Evolutionary conservation across 2,797 vertebrate species (phyloP).

Genomic region (Ctenopoma kingsleyae): DNA sequence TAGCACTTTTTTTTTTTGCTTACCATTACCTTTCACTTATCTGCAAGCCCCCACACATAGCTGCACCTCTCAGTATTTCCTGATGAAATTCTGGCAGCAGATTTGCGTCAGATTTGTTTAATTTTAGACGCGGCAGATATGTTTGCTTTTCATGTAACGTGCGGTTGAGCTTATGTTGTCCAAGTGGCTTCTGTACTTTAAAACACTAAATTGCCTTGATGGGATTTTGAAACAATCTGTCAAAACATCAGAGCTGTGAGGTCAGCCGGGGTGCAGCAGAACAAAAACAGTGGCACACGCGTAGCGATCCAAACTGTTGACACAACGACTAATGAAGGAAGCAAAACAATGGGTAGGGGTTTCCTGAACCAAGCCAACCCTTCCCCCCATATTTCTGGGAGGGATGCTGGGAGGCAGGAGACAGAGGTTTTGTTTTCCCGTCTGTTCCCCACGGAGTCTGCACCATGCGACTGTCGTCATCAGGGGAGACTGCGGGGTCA

Average conservation of each 20-base stretch:
- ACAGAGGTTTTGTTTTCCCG: slow-evolving; percentile 80
- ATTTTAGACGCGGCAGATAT: slow-evolving; percentile 72
- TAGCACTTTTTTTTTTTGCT: slow-evolving; percentile 42
- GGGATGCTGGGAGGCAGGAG: slow-evolving; percentile 70
- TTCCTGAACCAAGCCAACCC: slow-evolving; percentile 78
- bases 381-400: slow-evolving; percentile 63
- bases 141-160: slow-evolving; percentile 71
- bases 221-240: slow-evolving; percentile 86
- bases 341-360: slow-evolving; percentile 87
- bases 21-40: slow-evolving; percentile 69
- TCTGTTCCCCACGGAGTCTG: slow-evolving; percentile 73
- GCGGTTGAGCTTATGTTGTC: slow-evolving; percentile 61
- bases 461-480: slow-evolving; percentile 81
- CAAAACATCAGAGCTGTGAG: slow-evolving; percentile 81
- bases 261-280: slow-evolving; percentile 78
- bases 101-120: slow-evolving; percentile 76
- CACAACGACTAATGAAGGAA: slow-evolving; percentile 87
- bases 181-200: slow-evolving; percentile 58
- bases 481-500: slow-evolving; percentile 79
- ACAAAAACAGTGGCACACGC: slow-evolving; percentile 87
- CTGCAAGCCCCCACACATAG: slow-evolving; percentile 49
- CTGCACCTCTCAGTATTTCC: slow-evolving; percentile 66
- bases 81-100: slow-evolving; percentile 55
- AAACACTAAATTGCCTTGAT: slow-evolving; percentile 74
- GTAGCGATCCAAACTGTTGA: slow-evolving; percentile 80